Percentiles rank a stretch among this genome's conserved stretches.
These are phyloP conservation scores for Acrocephalus arundinaceus DNA, from an alignment of 2,113 vertebrate species.

Conservation along the genomic window DNA sequence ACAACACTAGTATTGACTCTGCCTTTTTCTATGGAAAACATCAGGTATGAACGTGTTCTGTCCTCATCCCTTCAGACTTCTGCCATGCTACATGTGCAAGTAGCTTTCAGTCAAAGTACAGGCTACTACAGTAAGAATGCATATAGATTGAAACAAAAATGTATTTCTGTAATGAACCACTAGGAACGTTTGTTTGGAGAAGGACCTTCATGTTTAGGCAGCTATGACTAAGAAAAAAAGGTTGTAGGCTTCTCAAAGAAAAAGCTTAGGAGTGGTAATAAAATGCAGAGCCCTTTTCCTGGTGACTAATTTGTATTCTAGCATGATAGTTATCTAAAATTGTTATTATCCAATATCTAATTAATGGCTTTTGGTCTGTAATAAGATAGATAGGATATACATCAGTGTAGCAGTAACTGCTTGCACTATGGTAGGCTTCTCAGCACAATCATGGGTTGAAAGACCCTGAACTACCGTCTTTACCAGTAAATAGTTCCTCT, in stretches of 20 bases:
- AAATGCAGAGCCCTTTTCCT: not conserved
- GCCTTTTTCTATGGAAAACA: constrained; percentile 90
- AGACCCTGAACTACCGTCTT: not conserved
- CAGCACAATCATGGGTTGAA: not conserved
- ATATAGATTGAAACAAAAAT: not conserved
- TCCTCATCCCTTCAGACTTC: not conserved
- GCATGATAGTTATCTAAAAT: not conserved
- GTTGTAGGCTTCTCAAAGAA: not conserved
- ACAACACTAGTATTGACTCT: constrained; percentile 79
- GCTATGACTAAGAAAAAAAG: not conserved
- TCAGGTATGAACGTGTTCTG: constrained; percentile 78
- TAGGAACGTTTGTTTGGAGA: not conserved
- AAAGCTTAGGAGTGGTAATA: not conserved
- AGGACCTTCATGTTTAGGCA: not conserved
- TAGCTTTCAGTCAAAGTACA: not conserved
- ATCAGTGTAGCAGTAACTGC: not conserved
- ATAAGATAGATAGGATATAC: not conserved
- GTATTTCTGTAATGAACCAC: not conserved
- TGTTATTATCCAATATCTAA: not conserved
- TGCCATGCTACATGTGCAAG: not conserved
- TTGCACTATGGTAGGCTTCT: not conserved
- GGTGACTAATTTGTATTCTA: constrained; percentile 25
- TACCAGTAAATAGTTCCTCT: not conserved
- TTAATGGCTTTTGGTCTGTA: constrained; percentile 15
- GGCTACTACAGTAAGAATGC: not conserved